These are phyloP conservation scores for Argyresthia goedartella DNA, from an alignment of 2,888 invertebrate species.

Conservation along the genomic window DNA sequence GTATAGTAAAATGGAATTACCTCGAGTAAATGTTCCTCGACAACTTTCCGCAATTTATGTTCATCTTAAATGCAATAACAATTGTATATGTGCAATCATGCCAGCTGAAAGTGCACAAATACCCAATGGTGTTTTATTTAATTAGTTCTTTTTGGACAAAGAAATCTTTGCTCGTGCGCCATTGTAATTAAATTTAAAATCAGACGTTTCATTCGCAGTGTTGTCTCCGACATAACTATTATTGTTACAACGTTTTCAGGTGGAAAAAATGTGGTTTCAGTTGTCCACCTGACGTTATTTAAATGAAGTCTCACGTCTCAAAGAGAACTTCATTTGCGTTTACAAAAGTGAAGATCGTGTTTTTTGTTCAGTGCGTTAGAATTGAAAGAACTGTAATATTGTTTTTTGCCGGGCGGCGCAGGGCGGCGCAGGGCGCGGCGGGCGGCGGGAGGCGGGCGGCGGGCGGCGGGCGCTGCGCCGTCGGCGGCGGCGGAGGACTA, in stretches of 20 bases:
- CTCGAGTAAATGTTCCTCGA: too few relatives aligned
- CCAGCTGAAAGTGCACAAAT: too few relatives aligned
- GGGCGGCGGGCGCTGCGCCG: background rate
- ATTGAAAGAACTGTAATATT: conserved; percentile 65
- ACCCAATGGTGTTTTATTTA: too few relatives aligned
- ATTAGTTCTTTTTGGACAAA: too few relatives aligned
- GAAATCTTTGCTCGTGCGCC: too few relatives aligned
- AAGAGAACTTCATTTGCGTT: conserved; percentile 63
- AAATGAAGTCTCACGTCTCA: conserved; percentile 52
- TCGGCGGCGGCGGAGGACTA: conserved; percentile 26
- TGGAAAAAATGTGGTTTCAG: background rate
- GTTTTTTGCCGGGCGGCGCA: conserved; percentile 46
- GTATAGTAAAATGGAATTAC: too few relatives aligned
- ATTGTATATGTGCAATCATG: too few relatives aligned
- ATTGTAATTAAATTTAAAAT: background rate
- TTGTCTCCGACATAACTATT: background rate
- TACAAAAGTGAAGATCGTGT: conserved; percentile 64
- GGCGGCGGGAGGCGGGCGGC: background rate
- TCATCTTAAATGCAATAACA: too few relatives aligned
- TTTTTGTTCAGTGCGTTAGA: conserved; percentile 55
- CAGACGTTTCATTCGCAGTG: background rate
- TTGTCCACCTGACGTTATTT: background rate
- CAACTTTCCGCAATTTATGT: too few relatives aligned
- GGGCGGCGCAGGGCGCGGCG: conserved; percentile 17
- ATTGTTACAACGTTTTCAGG: background rate